phyloP scores from a whole-genome alignment of 2,113 vertebrate genomes.

The Tautogolabrus adspersus region DNA sequence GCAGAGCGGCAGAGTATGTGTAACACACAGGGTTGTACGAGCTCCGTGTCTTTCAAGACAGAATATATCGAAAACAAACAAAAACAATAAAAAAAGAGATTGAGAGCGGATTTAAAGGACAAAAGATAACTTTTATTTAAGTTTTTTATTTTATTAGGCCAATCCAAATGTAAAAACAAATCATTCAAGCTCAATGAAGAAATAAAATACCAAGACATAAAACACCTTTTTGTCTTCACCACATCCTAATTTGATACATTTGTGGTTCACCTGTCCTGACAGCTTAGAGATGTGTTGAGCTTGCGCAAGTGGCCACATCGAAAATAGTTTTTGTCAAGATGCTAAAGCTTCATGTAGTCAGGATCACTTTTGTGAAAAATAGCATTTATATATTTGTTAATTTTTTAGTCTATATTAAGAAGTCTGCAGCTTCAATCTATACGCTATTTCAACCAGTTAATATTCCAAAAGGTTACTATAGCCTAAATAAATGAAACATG shows the following conservation, averaged over 20 bases:
- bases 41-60: not conserved
- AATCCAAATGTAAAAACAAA: not conserved
- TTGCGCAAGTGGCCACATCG: not conserved
- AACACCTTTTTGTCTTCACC: not conserved
- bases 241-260: not conserved
- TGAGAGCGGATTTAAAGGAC: too few species aligned
- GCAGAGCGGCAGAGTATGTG: not conserved
- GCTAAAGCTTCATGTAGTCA: too few species aligned
- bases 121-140: too few species aligned
- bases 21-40: not conserved
- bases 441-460: too few species aligned
- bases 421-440: too few species aligned
- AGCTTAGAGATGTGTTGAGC: not conserved
- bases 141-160: too few species aligned
- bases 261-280: not conserved
- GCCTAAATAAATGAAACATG: too few species aligned
- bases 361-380: not conserved
- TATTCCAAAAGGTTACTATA: too few species aligned
- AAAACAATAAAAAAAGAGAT: not conserved
- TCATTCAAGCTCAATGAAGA: too few species aligned
- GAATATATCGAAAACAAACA: too few species aligned
- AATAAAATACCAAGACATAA: too few species aligned
- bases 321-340: not conserved
- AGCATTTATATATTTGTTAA: not conserved
- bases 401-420: not conserved